A percentile compares a stretch with the other conserved stretches of the same genome.
These are phyloP conservation scores for Anomalospiza imberbis DNA, from an alignment of 2,797 vertebrate genomes.

Conservation along the genomic window DNA sequence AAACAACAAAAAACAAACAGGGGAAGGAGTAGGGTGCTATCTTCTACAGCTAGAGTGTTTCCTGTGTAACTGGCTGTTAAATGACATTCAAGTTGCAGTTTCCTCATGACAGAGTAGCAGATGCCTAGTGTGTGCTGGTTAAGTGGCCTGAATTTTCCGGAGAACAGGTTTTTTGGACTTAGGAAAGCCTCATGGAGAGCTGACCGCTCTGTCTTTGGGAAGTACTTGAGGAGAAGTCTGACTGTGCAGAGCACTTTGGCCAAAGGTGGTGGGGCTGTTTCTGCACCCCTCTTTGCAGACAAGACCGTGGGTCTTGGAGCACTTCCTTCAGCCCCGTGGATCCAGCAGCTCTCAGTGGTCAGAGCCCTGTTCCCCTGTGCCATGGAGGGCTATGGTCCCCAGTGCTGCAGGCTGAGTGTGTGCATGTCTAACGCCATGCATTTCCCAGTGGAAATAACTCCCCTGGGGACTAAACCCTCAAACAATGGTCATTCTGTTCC, in stretches of 20 bases:
- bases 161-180: neutral
- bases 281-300: neutral
- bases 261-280: neutral
- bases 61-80: neutral
- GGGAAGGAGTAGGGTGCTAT: neutral
- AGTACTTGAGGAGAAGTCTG: neutral
- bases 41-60: neutral
- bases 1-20: no score
- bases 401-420: accelerated
- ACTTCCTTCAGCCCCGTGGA: neutral
- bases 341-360: neutral
- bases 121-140: neutral
- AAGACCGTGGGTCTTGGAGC: neutral
- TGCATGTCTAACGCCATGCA: accelerated
- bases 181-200: neutral
- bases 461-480: neutral
- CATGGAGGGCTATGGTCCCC: neutral
- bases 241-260: neutral
- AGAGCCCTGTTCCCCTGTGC: neutral
- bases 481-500: neutral
- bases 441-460: neutral
- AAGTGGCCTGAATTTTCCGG: neutral
- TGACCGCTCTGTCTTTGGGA: neutral
- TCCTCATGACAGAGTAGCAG: neutral
- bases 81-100: neutral